These are phyloP conservation scores for Drosophila longiperda DNA, from an alignment of 2,888 invertebrate species.

Conservation along the genomic window DNA sequence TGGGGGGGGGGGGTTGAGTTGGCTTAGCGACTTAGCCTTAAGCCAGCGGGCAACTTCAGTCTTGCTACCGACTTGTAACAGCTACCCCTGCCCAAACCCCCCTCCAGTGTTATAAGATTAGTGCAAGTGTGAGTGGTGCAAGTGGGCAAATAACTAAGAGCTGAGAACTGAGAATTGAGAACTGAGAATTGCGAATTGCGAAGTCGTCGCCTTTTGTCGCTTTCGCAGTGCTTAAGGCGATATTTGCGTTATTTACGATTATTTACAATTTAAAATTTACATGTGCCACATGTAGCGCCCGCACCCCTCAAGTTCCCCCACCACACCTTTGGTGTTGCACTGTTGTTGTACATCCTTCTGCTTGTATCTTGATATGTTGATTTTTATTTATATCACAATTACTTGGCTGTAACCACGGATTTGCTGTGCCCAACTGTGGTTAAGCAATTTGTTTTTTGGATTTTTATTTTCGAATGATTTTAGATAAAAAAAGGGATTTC, in stretches of 20 bases:
- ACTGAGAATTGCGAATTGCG: conserved; percentile 15
- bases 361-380: conserved; percentile 78
- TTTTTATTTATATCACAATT: conserved; percentile 75
- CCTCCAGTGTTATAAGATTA: conserved; percentile 62
- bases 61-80: conserved; percentile 54
- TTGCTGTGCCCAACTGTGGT: conserved; percentile 45
- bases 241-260: conserved; percentile 83
- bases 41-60: conserved; percentile 41
- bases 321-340: conserved; percentile 5
- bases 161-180: conserved; percentile 15
- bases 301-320: conserved; percentile 1
- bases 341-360: conserved; percentile 54
- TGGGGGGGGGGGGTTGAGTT: conserved; percentile 25
- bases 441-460: conserved; percentile 25
- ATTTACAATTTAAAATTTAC: conserved; percentile 82
- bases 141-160: conserved; percentile 58
- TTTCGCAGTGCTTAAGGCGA: conserved; percentile 75
- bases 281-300: conserved; percentile 54
- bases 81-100: conserved; percentile 4
- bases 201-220: conserved; percentile 72
- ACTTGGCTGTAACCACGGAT: conserved; percentile 53
- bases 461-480: background rate
- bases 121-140: conserved; percentile 67
- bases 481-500: background rate
- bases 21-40: conserved; percentile 53